These are phyloP conservation scores for Sthenelais limicola DNA, from an alignment of 2,888 invertebrate genomes.

Conservation along the genomic window DNA sequence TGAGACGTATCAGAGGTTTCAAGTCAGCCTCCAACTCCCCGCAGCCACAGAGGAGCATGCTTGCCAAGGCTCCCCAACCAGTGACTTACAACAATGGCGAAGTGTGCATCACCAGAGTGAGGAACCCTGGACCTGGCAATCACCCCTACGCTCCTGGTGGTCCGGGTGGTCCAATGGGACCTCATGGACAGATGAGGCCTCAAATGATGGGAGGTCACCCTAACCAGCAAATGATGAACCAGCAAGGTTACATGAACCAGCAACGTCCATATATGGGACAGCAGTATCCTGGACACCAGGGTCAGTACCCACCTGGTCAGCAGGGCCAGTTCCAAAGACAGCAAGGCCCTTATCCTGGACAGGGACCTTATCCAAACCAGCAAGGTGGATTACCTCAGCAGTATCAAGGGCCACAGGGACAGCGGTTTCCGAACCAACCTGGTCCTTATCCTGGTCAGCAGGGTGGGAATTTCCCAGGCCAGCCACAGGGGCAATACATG, in stretches of 20 bases:
- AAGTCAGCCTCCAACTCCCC: conserved; percentile 3
- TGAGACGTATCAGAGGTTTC: not conserved
- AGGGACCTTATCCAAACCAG: not conserved
- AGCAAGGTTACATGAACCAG: conserved; percentile 12
- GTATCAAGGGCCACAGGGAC: not conserved
- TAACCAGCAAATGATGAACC: not conserved
- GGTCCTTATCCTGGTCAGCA: conserved; percentile 2
- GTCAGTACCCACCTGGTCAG: conserved; percentile 1
- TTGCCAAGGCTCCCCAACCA: conserved; percentile 23
- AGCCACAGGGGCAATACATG: not conserved
- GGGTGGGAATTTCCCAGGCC: not conserved
- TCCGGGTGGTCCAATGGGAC: conserved; percentile 3
- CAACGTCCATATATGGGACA: not conserved
- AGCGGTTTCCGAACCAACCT: not conserved
- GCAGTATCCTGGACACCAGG: conserved; percentile 2
- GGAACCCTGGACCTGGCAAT: conserved; percentile 13
- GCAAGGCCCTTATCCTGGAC: conserved; percentile 5
- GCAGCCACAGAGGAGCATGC: conserved; percentile 1
- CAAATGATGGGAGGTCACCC: not conserved
- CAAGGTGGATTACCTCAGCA: conserved; percentile 21
- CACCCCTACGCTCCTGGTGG: not conserved
- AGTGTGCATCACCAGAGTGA: conserved; percentile 5
- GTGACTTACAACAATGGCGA: conserved; percentile 9
- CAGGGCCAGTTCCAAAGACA: conserved; percentile 1
- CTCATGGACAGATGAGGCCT: not conserved